Evolutionary conservation across 2,888 invertebrate genomes (phyloP), one percentile per base, ranked within the genome.

Genomic region (Acanthosepion lycidas): DNA sequence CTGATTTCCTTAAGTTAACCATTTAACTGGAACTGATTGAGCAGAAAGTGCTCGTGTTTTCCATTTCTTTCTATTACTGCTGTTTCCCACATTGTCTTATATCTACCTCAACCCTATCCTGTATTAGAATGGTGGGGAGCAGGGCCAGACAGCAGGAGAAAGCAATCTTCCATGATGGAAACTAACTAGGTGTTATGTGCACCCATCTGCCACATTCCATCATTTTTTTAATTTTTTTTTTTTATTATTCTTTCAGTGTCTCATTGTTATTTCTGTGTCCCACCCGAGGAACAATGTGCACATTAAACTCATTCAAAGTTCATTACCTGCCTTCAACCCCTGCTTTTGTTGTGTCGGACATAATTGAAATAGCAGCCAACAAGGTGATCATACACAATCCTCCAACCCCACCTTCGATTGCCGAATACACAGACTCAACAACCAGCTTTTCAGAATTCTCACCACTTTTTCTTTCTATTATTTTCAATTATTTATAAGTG

Each of bases 261-360:
- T 23, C 42, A 15, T 91, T n/a, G 91, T 91, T 91, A 15, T 33
- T 91, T 91, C 91, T 28, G 3, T 91, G 91, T 91, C 23, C 33
- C 91, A 42, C 42, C 18, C 91, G 20, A 42, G 49, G 48, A 92
- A 92, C 26, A 33, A 49, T 49, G 23, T 48, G 49, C 23, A 20
- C 48, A 49, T 92, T 23, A 92, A 92, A 92, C 92, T 42, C 49
- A 42, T 78, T 78, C 78, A 78, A 78, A n/a, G 78, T 78, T 78
- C 78, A 78, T 78, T 78, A 78, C n/a, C 78, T n/a, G 78, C n/a
- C 78, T 78, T 78, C 78, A 78, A 78, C 28, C 28, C 15, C 78
- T 8, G 78, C 78, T 78, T 78, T 78, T 78, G 78, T 78, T 78
- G n/a, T 78, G 78, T n/a, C 78, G 15, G n/a, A n/a, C 78, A 28